Evolutionary conservation across 1,140 invertebrate species (phyloP).

Genomic region (Pectinophora gossypiella): DNA sequence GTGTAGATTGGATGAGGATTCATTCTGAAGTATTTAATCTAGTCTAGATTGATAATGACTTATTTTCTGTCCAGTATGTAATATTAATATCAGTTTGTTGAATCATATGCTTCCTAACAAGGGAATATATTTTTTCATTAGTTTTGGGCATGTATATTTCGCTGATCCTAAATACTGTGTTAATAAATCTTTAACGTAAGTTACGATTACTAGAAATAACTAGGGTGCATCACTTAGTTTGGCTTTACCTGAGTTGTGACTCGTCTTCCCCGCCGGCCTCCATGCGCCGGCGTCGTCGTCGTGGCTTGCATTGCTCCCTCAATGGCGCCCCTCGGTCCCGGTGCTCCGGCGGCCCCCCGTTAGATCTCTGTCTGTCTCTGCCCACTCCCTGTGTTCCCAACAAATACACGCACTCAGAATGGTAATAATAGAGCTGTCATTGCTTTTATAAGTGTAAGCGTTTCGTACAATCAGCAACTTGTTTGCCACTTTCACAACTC

Average conservation of each 20-base stretch:
- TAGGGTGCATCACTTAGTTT: slow-evolving; percentile 70
- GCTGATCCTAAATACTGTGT: slow-evolving; percentile 63
- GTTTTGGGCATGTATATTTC: slow-evolving; percentile 71
- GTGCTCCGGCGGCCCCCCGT: not conserved
- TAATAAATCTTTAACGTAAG: slow-evolving; percentile 44
- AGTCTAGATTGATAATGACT: slow-evolving; percentile 46
- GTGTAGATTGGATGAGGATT: slow-evolving; percentile 60
- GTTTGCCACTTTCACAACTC: slow-evolving; percentile 72
- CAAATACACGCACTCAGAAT: slow-evolving; percentile 66
- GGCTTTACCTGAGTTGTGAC: slow-evolving; percentile 58
- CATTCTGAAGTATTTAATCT: slow-evolving; percentile 52
- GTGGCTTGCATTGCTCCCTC: not conserved
- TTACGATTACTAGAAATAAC: slow-evolving; percentile 56
- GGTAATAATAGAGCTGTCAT: slow-evolving; percentile 74
- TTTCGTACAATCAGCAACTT: slow-evolving; percentile 68
- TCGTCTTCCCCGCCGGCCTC: slow-evolving; percentile 38
- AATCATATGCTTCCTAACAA: slow-evolving; percentile 72
- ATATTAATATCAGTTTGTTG: slow-evolving; percentile 51
- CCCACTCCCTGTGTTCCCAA: slow-evolving; percentile 46
- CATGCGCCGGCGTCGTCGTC: not conserved
- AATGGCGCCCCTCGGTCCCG: not conserved
- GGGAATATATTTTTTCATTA: slow-evolving; percentile 67
- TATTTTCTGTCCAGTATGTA: slow-evolving; percentile 50
- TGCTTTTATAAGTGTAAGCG: slow-evolving; percentile 73
- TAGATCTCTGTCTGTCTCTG: slow-evolving; percentile 53